A percentile compares a stretch with the other conserved stretches of the same genome.
Conservation (phyloP, 2,888 invertebrate species). For the Penaeus monodon region DNA sequence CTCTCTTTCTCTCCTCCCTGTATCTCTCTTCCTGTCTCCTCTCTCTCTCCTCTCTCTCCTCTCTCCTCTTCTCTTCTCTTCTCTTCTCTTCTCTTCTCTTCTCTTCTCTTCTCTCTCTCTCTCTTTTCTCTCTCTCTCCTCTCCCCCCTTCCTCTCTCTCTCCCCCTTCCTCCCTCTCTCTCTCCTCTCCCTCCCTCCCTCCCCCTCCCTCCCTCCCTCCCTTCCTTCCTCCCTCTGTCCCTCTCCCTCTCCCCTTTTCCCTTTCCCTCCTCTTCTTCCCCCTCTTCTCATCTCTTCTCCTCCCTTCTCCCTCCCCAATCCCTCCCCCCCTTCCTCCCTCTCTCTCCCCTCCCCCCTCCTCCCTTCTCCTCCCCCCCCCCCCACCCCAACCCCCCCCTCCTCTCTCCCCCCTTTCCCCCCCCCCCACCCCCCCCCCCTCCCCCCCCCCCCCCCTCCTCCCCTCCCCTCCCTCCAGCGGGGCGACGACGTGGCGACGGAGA, state of each 20-base stretch:
- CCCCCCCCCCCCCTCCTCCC: no score
- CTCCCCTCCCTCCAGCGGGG: no score
- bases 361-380: no score
- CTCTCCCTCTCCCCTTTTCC: neutral
- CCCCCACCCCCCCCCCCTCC: no score
- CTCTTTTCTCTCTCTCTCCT: neutral
- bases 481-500: neutral
- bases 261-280: neutral
- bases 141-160: neutral
- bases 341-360: no score
- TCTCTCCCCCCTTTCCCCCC: no score
- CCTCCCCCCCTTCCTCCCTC: no score
- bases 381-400: no score
- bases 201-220: neutral
- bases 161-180: neutral
- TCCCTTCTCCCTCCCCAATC: no score
- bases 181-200: neutral
- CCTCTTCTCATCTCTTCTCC: no score
- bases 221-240: neutral
- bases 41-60: neutral
- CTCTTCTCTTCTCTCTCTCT: neutral
- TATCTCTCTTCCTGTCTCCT: neutral
- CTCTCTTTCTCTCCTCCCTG: no score
- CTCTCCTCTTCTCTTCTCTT: neutral
- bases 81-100: neutral